Evolutionary conservation across 2,888 invertebrate genomes (phyloP).

Genomic region (Parochlus steinenii): DNA sequence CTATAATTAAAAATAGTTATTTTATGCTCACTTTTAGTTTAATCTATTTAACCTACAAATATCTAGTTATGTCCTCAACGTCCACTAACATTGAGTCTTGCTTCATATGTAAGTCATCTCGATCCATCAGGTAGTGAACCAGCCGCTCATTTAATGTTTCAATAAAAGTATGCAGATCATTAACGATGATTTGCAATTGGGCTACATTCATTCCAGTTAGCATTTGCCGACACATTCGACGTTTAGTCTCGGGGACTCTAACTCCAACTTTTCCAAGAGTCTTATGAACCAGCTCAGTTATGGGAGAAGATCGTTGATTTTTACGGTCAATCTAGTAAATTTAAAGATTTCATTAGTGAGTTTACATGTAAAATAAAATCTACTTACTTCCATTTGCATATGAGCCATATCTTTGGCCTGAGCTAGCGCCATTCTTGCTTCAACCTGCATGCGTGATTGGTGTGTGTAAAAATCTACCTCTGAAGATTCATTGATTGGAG

Average conservation of each 20-base stretch:
- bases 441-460: slow-evolving; percentile 68
- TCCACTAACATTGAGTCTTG: slow-evolving; percentile 96
- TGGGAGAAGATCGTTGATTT: slow-evolving; percentile 56
- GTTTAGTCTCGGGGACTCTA: slow-evolving; percentile 64
- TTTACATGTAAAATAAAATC: slow-evolving; percentile 1
- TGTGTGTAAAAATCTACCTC: slow-evolving; percentile 57
- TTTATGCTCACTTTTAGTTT: no score
- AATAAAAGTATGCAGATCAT: slow-evolving; percentile 86
- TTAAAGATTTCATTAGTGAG: background rate
- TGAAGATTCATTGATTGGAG: slow-evolving; percentile 35
- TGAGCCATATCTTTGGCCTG: slow-evolving; percentile 85
- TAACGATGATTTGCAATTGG: slow-evolving; percentile 80
- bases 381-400: slow-evolving; percentile 71
- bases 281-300: slow-evolving; percentile 69
- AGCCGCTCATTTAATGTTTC: slow-evolving; percentile 81
- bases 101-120: slow-evolving; percentile 94
- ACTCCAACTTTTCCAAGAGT: slow-evolving; percentile 70
- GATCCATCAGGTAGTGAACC: slow-evolving; percentile 74
- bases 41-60: slow-evolving; percentile 54
- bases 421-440: slow-evolving; percentile 71
- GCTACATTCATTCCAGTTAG: slow-evolving; percentile 87
- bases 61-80: slow-evolving; percentile 86
- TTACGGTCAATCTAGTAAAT: slow-evolving; percentile 40
- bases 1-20: no score
- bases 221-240: slow-evolving; percentile 67